Conservation (phyloP, 2,888 invertebrate species). For the Quadroppia sp. region DNA sequence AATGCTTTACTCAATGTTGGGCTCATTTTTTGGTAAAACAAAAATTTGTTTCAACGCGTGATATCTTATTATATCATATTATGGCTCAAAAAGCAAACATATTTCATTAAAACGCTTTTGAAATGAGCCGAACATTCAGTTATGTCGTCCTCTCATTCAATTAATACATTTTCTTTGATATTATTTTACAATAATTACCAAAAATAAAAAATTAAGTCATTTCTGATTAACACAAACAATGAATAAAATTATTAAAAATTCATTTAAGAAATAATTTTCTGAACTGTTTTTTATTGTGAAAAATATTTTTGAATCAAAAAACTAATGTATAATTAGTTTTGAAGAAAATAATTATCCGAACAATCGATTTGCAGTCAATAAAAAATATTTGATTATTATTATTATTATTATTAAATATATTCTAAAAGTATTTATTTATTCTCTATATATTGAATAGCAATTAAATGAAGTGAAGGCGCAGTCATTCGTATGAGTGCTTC, state of each 20-base stretch:
- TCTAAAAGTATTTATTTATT: neutral
- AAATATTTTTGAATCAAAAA: too few species aligned
- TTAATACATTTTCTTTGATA: too few species aligned
- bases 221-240: too few species aligned
- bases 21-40: neutral
- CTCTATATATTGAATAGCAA: neutral
- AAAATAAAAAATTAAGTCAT: too few species aligned
- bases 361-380: neutral
- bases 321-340: too few species aligned
- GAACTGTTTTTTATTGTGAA: too few species aligned
- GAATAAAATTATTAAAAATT: too few species aligned
- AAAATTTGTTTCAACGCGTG: conserved; percentile 30
- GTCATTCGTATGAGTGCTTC: neutral
- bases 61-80: conserved; percentile 10
- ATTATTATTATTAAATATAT: neutral
- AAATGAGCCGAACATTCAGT: neutral
- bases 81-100: neutral
- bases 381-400: neutral
- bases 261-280: too few species aligned
- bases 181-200: too few species aligned
- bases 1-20: conserved; percentile 1
- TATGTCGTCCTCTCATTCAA: too few species aligned
- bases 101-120: conserved; percentile 1
- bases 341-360: too few species aligned
- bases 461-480: neutral